A percentile compares a stretch with the other conserved stretches of the same genome.
phyloP scores from a whole-genome alignment of 2,888 invertebrate genomes.

The Caenorhabditis sinica region DNA sequence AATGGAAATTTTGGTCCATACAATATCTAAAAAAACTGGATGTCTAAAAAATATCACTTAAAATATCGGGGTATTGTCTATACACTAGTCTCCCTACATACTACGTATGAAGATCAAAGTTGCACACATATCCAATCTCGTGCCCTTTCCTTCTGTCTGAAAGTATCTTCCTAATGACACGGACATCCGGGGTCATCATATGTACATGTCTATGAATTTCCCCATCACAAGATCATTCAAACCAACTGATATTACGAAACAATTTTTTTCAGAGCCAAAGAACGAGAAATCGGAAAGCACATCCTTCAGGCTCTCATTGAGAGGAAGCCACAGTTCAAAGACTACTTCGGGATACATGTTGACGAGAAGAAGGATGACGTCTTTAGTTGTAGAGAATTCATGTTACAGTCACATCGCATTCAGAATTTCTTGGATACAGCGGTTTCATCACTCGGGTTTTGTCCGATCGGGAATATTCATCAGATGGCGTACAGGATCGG shows the following conservation, averaged over 20 bases:
- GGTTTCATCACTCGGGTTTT: conserved; percentile 67
- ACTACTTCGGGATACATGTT: conserved; percentile 69
- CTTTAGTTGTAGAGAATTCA: conserved; percentile 61
- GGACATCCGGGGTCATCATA: conserved; percentile 10
- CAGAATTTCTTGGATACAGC: conserved; percentile 72
- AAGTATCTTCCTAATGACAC: conserved; percentile 1
- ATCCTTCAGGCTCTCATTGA: conserved; percentile 68
- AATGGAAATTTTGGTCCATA: no score
- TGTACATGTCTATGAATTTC: conserved; percentile 8
- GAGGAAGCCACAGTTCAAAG: conserved; percentile 68
- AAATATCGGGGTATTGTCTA: no score
- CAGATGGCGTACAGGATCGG: conserved; percentile 73
- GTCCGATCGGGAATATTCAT: conserved; percentile 63
- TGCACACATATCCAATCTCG: not conserved
- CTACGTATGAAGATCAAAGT: not conserved
- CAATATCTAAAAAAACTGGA: no score
- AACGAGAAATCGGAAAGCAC: conserved; percentile 68
- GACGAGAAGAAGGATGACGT: conserved; percentile 63
- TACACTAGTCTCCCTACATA: no score
- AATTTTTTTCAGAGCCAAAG: conserved; percentile 64
- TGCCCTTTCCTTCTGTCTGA: not conserved
- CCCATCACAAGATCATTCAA: conserved; percentile 34
- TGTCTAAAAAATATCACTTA: no score
- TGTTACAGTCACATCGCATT: conserved; percentile 68
- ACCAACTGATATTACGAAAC: no score